Percentiles rank a stretch among this genome's conserved stretches.
These are phyloP conservation scores for Scaptomyza pallida DNA, from an alignment of 1,140 invertebrate species.

Conservation along the genomic window DNA sequence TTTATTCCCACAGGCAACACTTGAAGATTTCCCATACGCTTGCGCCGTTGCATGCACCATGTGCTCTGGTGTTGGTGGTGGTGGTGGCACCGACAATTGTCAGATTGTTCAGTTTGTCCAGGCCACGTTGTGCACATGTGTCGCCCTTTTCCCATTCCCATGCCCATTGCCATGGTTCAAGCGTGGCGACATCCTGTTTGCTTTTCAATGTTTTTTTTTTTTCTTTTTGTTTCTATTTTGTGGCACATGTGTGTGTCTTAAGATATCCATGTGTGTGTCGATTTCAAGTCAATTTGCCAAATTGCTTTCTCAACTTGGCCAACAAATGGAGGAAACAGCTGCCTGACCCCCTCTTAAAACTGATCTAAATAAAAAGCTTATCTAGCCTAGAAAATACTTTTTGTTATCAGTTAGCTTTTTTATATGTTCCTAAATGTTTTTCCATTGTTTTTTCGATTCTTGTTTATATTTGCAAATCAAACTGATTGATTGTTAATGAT, in stretches of 20 bases:
- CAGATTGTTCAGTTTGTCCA: no score
- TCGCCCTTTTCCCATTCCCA: constrained; percentile 43
- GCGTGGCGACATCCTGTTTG: constrained; percentile 78
- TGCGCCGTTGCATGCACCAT: constrained; percentile 20
- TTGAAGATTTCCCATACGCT: constrained; percentile 24
- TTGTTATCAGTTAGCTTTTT: constrained; percentile 23
- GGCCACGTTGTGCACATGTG: constrained; percentile 72
- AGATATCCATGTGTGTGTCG: constrained; percentile 12
- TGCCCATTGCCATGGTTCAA: constrained; percentile 45
- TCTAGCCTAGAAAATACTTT: constrained; percentile 60
- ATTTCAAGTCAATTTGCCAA: constrained; percentile 47
- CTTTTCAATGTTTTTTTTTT: constrained; percentile 57
- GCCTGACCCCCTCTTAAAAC: constrained; percentile 25
- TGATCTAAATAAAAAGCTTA: constrained; percentile 49
- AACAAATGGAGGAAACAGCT: constrained; percentile 32
- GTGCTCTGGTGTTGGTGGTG: constrained; percentile 8
- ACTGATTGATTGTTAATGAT: constrained; percentile 77
- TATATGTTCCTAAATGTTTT: neutral
- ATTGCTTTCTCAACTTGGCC: constrained; percentile 67
- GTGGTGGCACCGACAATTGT: constrained; percentile 27
- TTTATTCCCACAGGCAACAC: constrained; percentile 45
- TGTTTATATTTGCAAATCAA: constrained; percentile 44
- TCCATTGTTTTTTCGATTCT: no score
- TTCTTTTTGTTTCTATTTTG: constrained; percentile 49
- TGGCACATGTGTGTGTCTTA: constrained; percentile 47